Percentiles rank a stretch among this genome's conserved stretches.
These are phyloP conservation scores for Kryphioiulus occultus DNA, from an alignment of 2,888 invertebrate genomes.

Conservation along the genomic window DNA sequence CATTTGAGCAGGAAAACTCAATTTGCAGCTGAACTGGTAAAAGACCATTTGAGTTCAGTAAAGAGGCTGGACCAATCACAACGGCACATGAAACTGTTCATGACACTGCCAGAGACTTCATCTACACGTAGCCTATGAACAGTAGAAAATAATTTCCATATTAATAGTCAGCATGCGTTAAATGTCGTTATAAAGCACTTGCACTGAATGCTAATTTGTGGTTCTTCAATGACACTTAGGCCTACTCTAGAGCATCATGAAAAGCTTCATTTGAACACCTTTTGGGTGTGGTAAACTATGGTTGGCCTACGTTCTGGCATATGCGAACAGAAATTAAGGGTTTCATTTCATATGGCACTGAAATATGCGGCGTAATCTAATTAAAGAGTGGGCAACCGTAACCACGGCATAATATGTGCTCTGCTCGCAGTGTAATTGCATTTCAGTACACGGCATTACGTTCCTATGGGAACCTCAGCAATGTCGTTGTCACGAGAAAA, in stretches of 20 bases:
- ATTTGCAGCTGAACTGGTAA: too few relatives aligned
- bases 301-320: neutral
- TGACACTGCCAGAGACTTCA: too few relatives aligned
- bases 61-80: too few relatives aligned
- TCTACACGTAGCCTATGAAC: neutral
- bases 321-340: neutral
- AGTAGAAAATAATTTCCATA: neutral
- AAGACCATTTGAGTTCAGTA: too few relatives aligned
- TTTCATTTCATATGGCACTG: neutral
- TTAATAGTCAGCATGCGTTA: neutral
- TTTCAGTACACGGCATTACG: neutral
- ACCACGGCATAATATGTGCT: neutral
- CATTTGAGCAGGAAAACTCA: too few relatives aligned
- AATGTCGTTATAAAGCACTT: neutral
- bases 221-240: neutral
- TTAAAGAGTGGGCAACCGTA: neutral
- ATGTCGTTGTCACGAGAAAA: neutral
- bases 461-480: neutral
- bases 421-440: neutral
- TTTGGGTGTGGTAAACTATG: neutral
- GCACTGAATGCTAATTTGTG: neutral
- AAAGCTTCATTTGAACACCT: neutral
- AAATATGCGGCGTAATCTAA: neutral
- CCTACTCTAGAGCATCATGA: neutral
- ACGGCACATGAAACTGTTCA: too few relatives aligned